Evolutionary conservation across 2,888 invertebrate species (phyloP), one percentile per base, ranked within the genome.

Genomic region (Lithosia quadra): DNA sequence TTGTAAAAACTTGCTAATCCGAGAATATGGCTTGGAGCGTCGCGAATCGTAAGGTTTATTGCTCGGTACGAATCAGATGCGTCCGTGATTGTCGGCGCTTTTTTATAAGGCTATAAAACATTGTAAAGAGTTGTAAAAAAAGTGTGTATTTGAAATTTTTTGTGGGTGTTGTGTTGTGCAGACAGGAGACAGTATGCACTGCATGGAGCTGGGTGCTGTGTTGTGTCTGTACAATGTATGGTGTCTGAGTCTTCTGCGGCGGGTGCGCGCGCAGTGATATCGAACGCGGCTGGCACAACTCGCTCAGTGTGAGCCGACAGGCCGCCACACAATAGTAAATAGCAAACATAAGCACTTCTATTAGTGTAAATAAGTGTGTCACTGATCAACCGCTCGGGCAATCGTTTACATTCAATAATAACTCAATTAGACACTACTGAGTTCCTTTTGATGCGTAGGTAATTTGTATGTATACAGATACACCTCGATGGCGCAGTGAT

Each of bases 231-330:
- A 71, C 71, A 73, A 75, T 82, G 79, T 36, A 36, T 28, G 49
- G 61, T 62, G 81, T 76, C n/a, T 49, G 33, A 33, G 28, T n/a
- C 58, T 83, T 85, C 80, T 84, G 86, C 81, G 83, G 84, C 81
- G 75, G 82, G 69, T 91, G 92, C 91, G 92, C 92, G 92, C 92
- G 92, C 92, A 90, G 76, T 75, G 79, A 73, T 92, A 92, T 92
- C 88, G 92, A 91, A 84, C 91, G 90, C 68, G 82, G 36, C 63
- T 49, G 55, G 63, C 34, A 68, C 63, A 49, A 63, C 63, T 55
- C 56, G 66, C 63, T 67, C 77, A 61, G 65, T 67, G 55, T 65
- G 67, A 71, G 69, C 57, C 69, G 71, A 71, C 72, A 73, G 80
- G 72, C 73, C 72, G 57, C 64, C 69, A 57, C 57, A 65, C 67